Percentiles rank a stretch among this genome's conserved stretches.
Evolutionary conservation across 2,797 vertebrate species (phyloP).

Genomic region (Eurystomus glaucurus): DNA sequence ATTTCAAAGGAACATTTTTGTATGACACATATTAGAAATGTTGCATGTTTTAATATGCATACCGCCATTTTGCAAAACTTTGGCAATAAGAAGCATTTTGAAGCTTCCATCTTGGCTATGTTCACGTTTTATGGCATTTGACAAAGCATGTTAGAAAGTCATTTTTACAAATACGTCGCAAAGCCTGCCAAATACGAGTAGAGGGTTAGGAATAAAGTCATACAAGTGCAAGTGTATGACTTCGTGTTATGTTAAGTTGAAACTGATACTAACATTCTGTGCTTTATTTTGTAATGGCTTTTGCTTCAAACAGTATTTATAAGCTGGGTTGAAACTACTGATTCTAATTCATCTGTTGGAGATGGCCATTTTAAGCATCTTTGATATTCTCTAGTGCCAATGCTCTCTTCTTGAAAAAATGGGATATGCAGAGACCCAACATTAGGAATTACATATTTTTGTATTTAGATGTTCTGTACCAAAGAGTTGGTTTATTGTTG

Average conservation of each 20-base stretch:
- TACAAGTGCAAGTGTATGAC: conserved; percentile 39
- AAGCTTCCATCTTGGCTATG: conserved; percentile 50
- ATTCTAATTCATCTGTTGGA: conserved; percentile 25
- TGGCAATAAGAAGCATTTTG: conserved; percentile 75
- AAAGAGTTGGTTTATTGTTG: conserved; percentile 58
- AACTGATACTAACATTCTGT: not conserved
- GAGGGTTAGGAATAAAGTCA: conserved; percentile 29
- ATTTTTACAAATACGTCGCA: conserved; percentile 32
- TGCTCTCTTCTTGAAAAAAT: conserved; percentile 34
- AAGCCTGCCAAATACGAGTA: conserved; percentile 41
- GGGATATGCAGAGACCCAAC: conserved; percentile 25
- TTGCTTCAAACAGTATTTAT: conserved; percentile 44
- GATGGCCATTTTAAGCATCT: conserved; percentile 50
- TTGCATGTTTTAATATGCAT: conserved; percentile 70
- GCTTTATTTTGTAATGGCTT: conserved; percentile 51
- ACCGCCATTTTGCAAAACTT: conserved; percentile 67
- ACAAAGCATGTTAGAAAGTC: conserved; percentile 53
- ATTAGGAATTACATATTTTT: conserved; percentile 58
- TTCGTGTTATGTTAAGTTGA: not conserved
- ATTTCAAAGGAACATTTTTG: conserved; percentile 61
- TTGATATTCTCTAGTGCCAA: conserved; percentile 12
- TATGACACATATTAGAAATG: conserved; percentile 37
- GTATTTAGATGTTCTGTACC: conserved; percentile 55
- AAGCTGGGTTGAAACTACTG: conserved; percentile 17
- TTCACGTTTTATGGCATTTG: conserved; percentile 39